Conservation (phyloP, 2,888 invertebrate genomes). For the Andrena minutula region DNA sequence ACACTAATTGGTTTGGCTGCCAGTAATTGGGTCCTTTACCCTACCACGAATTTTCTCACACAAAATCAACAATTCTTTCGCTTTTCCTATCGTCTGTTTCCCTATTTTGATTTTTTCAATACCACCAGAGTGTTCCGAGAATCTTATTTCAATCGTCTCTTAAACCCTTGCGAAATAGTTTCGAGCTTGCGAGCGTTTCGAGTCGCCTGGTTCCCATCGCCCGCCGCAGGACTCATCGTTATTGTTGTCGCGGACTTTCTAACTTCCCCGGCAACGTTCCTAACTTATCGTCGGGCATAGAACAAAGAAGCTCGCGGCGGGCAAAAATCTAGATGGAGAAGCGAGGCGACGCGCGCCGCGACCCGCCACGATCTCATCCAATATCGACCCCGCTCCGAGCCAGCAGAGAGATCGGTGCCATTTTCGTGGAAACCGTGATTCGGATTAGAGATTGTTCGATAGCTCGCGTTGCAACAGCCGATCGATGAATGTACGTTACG, state of each 20-base stretch:
- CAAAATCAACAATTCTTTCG: too few species aligned
- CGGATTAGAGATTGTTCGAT: slow-evolving; percentile 16
- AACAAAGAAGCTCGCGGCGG: slow-evolving; percentile 78
- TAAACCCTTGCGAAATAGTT: background rate
- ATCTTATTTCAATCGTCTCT: background rate
- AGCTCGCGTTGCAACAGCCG: slow-evolving; percentile 18
- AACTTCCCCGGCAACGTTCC: slow-evolving; percentile 83
- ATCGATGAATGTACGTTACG: slow-evolving; percentile 30
- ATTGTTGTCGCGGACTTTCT: slow-evolving; percentile 79
- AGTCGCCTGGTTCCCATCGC: slow-evolving; percentile 31
- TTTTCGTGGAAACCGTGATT: slow-evolving; percentile 26
- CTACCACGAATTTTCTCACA: too few species aligned
- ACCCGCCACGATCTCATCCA: background rate
- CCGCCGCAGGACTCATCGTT: slow-evolving; percentile 17
- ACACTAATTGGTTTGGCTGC: too few species aligned
- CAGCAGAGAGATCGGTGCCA: background rate
- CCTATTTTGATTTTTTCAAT: too few species aligned
- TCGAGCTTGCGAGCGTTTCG: background rate
- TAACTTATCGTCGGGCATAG: slow-evolving; percentile 68
- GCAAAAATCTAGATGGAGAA: slow-evolving; percentile 60
- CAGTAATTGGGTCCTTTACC: too few species aligned
- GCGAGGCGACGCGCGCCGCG: background rate
- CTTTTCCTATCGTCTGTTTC: too few species aligned
- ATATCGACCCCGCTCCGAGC: background rate
- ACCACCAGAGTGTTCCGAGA: too few species aligned